Percentiles rank a stretch among this genome's conserved stretches.
These are phyloP conservation scores for Cheiracanthium punctorium DNA, from an alignment of 2,888 invertebrate species.

Conservation along the genomic window DNA sequence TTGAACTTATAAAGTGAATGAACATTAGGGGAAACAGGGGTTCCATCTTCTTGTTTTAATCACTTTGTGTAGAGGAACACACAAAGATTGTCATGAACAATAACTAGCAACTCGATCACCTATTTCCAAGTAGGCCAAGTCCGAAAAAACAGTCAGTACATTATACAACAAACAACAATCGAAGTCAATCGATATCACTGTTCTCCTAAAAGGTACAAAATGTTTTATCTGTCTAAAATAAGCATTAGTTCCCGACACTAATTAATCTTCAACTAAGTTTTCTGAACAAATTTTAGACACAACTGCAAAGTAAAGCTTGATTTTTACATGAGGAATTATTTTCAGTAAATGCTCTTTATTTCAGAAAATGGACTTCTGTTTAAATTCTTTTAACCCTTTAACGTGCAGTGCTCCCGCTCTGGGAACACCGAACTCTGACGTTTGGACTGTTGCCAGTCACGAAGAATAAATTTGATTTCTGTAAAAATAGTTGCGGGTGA, in stretches of 20 bases:
- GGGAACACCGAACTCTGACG: too few species aligned
- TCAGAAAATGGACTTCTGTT: neutral
- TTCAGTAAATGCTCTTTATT: neutral
- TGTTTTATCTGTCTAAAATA: neutral
- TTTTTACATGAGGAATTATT: neutral
- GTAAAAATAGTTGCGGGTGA: too few species aligned
- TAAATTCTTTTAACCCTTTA: too few species aligned
- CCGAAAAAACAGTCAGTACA: slow-evolving; percentile 36
- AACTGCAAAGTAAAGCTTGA: neutral
- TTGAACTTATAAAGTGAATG: neutral
- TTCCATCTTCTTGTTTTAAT: slow-evolving; percentile 33
- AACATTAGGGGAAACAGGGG: slow-evolving; percentile 18
- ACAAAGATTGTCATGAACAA: slow-evolving; percentile 67
- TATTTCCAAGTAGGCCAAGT: slow-evolving; percentile 33
- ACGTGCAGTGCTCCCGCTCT: too few species aligned
- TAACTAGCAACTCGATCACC: slow-evolving; percentile 43
- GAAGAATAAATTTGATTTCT: too few species aligned
- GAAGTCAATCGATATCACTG: slow-evolving; percentile 10
- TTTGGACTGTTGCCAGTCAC: too few species aligned
- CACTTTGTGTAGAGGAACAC: slow-evolving; percentile 55
- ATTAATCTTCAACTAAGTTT: neutral
- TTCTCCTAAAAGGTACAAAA: neutral
- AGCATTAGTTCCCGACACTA: neutral
- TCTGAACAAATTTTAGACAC: neutral
- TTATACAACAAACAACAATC: slow-evolving; percentile 42